These are phyloP conservation scores for Halichoerus grypus DNA, from an alignment of 2,113 vertebrate genomes.

Conservation along the genomic window DNA sequence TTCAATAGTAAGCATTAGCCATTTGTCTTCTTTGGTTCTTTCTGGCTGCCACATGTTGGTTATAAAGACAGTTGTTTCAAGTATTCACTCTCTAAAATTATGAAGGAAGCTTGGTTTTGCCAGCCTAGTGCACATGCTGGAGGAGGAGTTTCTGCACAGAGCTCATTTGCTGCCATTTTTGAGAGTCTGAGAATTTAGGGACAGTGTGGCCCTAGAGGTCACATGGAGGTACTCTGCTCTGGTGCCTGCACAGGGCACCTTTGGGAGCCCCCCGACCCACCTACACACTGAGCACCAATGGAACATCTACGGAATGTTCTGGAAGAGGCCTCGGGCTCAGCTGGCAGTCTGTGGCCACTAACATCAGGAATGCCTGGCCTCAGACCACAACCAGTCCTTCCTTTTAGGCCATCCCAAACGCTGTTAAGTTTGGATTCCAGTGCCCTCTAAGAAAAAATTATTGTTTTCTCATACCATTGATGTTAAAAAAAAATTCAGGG, in stretches of 20 bases:
- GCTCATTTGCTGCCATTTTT: background rate
- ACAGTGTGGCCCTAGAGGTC: background rate
- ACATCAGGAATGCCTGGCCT: background rate
- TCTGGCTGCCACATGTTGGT: background rate
- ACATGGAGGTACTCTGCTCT: background rate
- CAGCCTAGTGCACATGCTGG: rapidly evolving
- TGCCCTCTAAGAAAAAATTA: background rate
- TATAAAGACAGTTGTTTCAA: background rate
- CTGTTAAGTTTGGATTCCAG: background rate
- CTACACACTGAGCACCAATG: background rate
- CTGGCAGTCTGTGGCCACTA: background rate
- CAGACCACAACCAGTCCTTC: background rate
- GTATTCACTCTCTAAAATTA: background rate
- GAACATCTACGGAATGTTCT: too few species aligned
- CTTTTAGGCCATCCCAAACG: background rate
- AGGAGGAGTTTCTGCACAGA: background rate
- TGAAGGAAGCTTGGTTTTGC: background rate
- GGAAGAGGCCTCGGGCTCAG: rapidly evolving
- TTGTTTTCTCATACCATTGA: background rate
- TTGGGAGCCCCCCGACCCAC: background rate
- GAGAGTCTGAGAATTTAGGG: background rate
- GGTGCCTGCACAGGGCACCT: background rate
- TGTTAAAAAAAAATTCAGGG: background rate
- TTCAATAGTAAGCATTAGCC: background rate
- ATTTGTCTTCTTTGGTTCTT: background rate